These are phyloP conservation scores for Athrips mouffetella DNA, from an alignment of 2,888 invertebrate species.

Conservation along the genomic window DNA sequence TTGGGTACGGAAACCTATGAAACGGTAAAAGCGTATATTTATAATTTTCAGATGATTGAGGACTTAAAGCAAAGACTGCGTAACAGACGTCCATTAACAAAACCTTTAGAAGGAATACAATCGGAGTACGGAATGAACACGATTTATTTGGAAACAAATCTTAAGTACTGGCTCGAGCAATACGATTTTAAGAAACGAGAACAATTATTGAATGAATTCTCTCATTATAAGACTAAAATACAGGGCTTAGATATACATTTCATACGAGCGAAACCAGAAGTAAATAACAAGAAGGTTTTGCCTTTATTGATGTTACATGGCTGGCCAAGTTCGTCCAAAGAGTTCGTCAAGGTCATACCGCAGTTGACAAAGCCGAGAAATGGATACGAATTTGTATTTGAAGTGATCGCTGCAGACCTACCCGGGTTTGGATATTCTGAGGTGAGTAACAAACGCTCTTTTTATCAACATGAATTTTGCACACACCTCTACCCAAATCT, in stretches of 20 bases:
- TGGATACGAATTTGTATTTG: constrained; percentile 81
- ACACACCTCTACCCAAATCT: too few relatives aligned
- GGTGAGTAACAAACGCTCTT: constrained; percentile 45
- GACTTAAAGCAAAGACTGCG: constrained; percentile 79
- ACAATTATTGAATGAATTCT: constrained; percentile 81
- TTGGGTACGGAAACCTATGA: neutral
- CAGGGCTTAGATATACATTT: constrained; percentile 87
- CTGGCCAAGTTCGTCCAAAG: constrained; percentile 92
- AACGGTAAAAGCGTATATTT: neutral
- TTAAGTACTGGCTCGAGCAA: constrained; percentile 86
- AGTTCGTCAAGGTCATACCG: constrained; percentile 87
- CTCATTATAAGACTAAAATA: constrained; percentile 87
- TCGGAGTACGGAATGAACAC: constrained; percentile 92
- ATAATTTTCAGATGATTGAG: constrained; percentile 62
- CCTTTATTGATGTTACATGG: constrained; percentile 89
- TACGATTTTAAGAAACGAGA: constrained; percentile 83
- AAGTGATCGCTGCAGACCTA: constrained; percentile 82
- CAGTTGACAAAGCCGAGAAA: constrained; percentile 75
- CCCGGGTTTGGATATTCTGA: constrained; percentile 86
- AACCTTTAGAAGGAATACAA: constrained; percentile 82
- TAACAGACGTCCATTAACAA: constrained; percentile 68
- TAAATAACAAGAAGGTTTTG: constrained; percentile 46
- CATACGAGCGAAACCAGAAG: constrained; percentile 81
- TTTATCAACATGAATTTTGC: too few relatives aligned
- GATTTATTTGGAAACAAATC: constrained; percentile 80